phyloP scores from a whole-genome alignment of 2,888 invertebrate genomes.

The Eurois occulta region DNA sequence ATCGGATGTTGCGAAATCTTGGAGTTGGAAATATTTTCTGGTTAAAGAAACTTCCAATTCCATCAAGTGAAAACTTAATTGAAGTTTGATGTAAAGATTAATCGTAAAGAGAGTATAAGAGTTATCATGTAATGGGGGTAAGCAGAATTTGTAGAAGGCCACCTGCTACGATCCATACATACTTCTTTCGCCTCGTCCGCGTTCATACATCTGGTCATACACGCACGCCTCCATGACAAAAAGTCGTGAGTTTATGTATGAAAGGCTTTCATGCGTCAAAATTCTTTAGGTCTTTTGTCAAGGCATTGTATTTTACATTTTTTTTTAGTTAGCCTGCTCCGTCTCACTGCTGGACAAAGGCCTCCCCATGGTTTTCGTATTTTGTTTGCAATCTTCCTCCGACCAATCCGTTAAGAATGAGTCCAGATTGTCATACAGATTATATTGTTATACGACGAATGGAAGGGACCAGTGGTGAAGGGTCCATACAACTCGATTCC shows the following conservation, averaged over 20 bases:
- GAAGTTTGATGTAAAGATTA: not conserved
- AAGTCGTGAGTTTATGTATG: not conserved
- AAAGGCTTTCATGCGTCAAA: not conserved
- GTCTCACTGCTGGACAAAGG: no score
- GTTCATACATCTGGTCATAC: not conserved
- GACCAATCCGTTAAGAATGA: no score
- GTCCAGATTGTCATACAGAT: no score
- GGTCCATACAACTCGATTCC: no score
- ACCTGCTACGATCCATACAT: not conserved
- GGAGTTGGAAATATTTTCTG: slow-evolving; percentile 6
- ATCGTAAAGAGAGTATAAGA: not conserved
- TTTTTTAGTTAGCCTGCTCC: no score
- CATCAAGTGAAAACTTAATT: not conserved
- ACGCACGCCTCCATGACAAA: not conserved
- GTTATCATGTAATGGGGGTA: not conserved
- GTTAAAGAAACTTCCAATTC: not conserved
- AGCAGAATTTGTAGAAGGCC: not conserved
- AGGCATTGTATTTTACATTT: not conserved
- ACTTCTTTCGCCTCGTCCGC: not conserved
- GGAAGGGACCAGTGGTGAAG: no score
- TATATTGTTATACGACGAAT: no score
- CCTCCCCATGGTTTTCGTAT: no score
- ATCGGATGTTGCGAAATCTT: slow-evolving; percentile 11
- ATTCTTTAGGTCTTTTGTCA: not conserved
- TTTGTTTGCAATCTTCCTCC: no score